Evolutionary conservation across 2,797 vertebrate genomes (phyloP), one percentile per base, ranked within the genome.

Genomic region (Eremophila alpestris): DNA sequence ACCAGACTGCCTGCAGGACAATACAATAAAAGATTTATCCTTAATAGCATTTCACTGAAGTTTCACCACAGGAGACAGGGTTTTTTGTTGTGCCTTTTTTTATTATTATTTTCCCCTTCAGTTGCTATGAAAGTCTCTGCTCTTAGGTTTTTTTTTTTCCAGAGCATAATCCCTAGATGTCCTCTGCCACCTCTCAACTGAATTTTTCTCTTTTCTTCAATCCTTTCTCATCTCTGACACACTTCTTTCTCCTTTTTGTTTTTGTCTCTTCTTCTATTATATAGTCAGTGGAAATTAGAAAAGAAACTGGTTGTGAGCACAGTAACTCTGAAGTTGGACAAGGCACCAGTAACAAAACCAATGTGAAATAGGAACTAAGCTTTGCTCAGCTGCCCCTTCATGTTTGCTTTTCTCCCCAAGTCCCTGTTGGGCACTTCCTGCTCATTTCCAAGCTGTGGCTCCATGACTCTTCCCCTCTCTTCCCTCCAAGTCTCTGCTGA

Each of bases 21-120:
- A 81, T 96, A 94, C 96, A 97, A 97, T 97, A 91, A 98, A 97
- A 98, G 96, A 95, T 96, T 93, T 84, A 97, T 97, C 91, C 96
- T 90, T 97, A 93, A 97, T 96, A 97, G 95, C 94, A 87, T 97
- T 96, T 97, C 91, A 94, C 93, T 93, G 92, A 96, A 89, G 87
- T 95, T 97, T 96, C 90, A 88, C 96, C 94, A 81, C 86, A 71
- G 92, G 97, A 97, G 94, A 91, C 54, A 49, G 55, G 1, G 2
- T 52, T 96, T 83, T 96, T 95, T 96, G 91, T 96, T 94, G 91
- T 95, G 84, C 73, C 23, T 77, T 88, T 93, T 92, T 63, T 83
- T 48, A 68, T 54, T 92, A 59, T 90, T 87, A 32, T 75, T 86
- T 69, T 85, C 81, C 56, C 56, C 84, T 87, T n/a, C 89, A 52